phyloP scores from a whole-genome alignment of 2,888 invertebrate species.

The Thymelicus lineola region DNA sequence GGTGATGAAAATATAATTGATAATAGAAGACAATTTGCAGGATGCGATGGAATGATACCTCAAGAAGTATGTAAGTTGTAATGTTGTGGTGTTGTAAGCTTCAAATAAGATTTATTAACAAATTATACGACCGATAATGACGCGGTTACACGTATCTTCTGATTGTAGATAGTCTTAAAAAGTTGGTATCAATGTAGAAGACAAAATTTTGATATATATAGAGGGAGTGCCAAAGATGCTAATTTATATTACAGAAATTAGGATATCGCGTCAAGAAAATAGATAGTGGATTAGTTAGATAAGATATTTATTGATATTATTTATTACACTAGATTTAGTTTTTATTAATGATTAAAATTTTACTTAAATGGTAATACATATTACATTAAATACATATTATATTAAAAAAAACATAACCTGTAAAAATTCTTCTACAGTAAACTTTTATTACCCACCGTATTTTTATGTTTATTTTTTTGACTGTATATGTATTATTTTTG shows the following conservation, averaged over 20 bases:
- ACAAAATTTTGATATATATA: not conserved
- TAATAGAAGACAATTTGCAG: not conserved
- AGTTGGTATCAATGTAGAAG: not conserved
- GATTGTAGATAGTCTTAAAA: not conserved
- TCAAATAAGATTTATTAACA: not conserved
- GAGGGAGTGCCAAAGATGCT: slow-evolving; percentile 23
- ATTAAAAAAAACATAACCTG: not conserved
- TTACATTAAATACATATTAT: too few relatives aligned
- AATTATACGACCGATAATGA: too few relatives aligned
- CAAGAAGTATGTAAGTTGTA: not conserved
- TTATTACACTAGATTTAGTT: slow-evolving; percentile 45
- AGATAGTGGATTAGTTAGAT: slow-evolving; percentile 41
- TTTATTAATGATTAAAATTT: slow-evolving; percentile 55
- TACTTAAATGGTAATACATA: not conserved
- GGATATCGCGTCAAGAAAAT: slow-evolving; percentile 20
- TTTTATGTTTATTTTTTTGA: not conserved
- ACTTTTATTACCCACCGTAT: slow-evolving; percentile 26
- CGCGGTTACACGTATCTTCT: too few relatives aligned
- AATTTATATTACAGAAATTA: slow-evolving; percentile 1
- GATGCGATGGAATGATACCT: slow-evolving; percentile 12
- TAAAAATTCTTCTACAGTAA: not conserved
- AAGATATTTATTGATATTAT: slow-evolving; percentile 53
- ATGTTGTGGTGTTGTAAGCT: too few relatives aligned
- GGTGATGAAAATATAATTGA: not conserved
- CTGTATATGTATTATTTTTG: too few relatives aligned